Evolutionary conservation across 1,140 invertebrate species (phyloP), one percentile per base, ranked within the genome.

Genomic region (Diorhabda elongata): DNA sequence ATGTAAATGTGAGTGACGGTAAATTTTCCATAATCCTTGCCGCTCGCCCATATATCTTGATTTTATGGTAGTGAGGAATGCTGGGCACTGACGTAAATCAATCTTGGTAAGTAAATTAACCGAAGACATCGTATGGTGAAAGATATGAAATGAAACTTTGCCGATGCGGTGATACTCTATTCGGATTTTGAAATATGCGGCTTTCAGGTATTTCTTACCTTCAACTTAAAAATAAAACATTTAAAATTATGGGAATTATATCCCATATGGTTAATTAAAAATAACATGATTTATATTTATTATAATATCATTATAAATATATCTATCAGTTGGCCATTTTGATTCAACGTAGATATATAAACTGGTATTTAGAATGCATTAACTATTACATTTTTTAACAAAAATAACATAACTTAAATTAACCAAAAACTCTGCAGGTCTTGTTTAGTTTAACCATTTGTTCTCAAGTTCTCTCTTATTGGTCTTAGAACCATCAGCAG

Each of bases 21-120:
- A 62, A 64, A 64, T 64, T 64, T 42, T 56, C 63, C 52, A 64
- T 64, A 64, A 64, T 64, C 63, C 63, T 59, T 56, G 63, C 63
- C 52, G 63, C 45, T 64, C 42, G 26, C 42, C 11, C 5, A 64
- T 64, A 64, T 64, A 64, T 64, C 63, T 64, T 64, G 63, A 64
- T 64, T 56, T 64, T 64, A 64, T 64, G 63, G 63, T n/a, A 56
- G 63, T 57, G 63, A 64, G 63, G 45, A 64, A 64, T 64, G 63
- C 63, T 47, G 44, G 63, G 61, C 61, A 26, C 11, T 64, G 63
- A 64, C 63, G 45, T 64, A 64, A 64, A 64, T 64, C 63, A 64
- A 64, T 64, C 63, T 47, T 9, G 63, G 44, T 26, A 64, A 44
- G 61, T 44, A 44, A 62, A 52, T 52, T 52, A 52, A 52, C 47